These are phyloP conservation scores for Sclerodermus sp. DNA, from an alignment of 2,888 invertebrate genomes.

Conservation along the genomic window DNA sequence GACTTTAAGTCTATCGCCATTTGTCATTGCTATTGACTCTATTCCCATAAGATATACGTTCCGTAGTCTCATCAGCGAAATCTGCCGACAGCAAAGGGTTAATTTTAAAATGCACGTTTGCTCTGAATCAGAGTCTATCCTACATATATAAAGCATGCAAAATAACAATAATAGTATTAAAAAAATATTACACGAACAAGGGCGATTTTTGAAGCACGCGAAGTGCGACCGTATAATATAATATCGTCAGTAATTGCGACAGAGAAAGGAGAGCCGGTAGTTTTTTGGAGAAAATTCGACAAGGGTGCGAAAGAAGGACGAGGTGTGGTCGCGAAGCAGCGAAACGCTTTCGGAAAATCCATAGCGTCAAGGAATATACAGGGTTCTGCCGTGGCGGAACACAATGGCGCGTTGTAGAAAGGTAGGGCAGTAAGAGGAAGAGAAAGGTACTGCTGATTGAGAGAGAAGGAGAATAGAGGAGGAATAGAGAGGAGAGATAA, in stretches of 20 bases:
- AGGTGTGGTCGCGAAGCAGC: constrained; percentile 29
- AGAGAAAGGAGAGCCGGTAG: constrained; percentile 3
- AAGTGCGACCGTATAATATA: too few species aligned
- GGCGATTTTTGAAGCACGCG: too few species aligned
- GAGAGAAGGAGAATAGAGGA: constrained; percentile 5
- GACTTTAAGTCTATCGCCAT: too few species aligned
- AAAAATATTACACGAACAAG: too few species aligned
- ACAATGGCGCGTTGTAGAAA: constrained; percentile 50
- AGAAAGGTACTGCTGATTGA: constrained; percentile 12
- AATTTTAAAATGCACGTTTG: too few species aligned
- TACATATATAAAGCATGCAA: too few species aligned
- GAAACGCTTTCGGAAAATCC: constrained; percentile 53
- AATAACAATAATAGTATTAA: too few species aligned
- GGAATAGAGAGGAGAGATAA: constrained; percentile 23
- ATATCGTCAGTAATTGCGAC: not conserved
- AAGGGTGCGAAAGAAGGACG: constrained; percentile 23
- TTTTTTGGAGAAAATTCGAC: constrained; percentile 14
- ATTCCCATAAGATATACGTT: too few species aligned
- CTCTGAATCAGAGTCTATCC: too few species aligned
- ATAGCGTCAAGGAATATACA: constrained; percentile 48
- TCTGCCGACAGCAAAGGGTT: too few species aligned
- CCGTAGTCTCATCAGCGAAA: too few species aligned
- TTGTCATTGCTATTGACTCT: too few species aligned
- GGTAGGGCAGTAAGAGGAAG: constrained; percentile 26
- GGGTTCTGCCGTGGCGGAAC: constrained; percentile 39